These are phyloP conservation scores for Macrobrachium rosenbergii DNA, from an alignment of 1,140 invertebrate genomes.

Conservation along the genomic window DNA sequence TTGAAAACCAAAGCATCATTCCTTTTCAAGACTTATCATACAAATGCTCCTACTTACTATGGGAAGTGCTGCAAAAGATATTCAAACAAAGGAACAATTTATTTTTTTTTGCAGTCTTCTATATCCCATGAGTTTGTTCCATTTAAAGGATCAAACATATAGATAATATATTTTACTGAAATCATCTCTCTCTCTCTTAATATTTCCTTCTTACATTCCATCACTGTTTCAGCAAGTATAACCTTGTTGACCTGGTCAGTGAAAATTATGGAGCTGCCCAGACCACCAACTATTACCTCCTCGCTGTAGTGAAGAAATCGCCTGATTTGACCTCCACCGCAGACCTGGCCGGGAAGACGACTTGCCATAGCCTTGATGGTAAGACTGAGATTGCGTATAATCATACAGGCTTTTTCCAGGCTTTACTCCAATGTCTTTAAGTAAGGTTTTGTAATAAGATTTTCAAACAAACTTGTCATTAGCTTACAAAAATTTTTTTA, in stretches of 20 bases:
- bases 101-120: no score
- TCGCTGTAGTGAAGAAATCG: constrained; percentile 39
- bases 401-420: no score
- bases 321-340: neutral
- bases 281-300: constrained; percentile 11
- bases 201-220: no score
- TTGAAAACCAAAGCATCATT: no score
- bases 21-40: no score
- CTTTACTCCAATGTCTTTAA: neutral
- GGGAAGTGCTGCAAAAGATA: no score
- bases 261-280: constrained; percentile 15
- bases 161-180: neutral
- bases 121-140: no score
- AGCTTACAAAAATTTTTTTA: no score
- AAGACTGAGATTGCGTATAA: neutral
- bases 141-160: neutral
- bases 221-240: constrained; percentile 14
- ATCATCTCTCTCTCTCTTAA: no score
- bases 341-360: constrained; percentile 26
- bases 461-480: no score
- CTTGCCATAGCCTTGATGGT: constrained; percentile 4
- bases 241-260: constrained; percentile 9
- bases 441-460: neutral
- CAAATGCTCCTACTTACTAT: no score
- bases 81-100: no score